Percentiles rank a stretch among this genome's conserved stretches.
phyloP scores from a whole-genome alignment of 2,797 vertebrate genomes.

The Rhabdophis nuchalis region DNA sequence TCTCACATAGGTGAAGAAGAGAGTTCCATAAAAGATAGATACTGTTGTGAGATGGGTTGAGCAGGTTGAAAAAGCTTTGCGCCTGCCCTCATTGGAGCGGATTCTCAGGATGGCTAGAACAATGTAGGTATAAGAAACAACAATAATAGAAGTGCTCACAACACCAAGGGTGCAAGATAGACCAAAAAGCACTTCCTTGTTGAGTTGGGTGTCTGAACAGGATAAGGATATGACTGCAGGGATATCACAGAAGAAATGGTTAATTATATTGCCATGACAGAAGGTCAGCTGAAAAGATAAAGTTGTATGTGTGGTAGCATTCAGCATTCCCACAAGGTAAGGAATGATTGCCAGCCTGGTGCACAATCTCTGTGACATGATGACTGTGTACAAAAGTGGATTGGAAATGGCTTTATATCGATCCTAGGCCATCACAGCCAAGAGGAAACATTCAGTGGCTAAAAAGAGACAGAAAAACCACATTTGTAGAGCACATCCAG shows the following conservation, averaged over 20 bases:
- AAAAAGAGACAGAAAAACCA: neutral
- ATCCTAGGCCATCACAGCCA: slow-evolving; percentile 11
- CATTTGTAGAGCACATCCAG: neutral
- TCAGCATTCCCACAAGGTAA: neutral
- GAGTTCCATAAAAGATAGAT: slow-evolving; percentile 25
- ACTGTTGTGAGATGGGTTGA: slow-evolving; percentile 19
- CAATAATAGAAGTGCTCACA: neutral
- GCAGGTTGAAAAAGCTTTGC: neutral
- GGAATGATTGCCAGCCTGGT: neutral
- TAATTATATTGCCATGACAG: slow-evolving; percentile 24
- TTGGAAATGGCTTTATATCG: neutral
- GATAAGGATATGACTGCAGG: slow-evolving; percentile 19
- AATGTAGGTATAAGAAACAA: slow-evolving; percentile 40
- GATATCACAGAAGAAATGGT: slow-evolving; percentile 47
- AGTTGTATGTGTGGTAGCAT: neutral
- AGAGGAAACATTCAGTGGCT: neutral
- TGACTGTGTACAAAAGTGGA: neutral
- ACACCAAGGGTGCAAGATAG: neutral
- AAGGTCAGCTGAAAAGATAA: slow-evolving; percentile 27
- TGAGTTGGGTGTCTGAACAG: neutral
- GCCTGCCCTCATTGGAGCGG: neutral
- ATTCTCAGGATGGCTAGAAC: slow-evolving; percentile 29
- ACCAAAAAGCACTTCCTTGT: neutral
- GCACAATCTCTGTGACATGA: slow-evolving; percentile 4
- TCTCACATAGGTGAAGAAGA: slow-evolving; percentile 35